Percentiles rank a stretch among this genome's conserved stretches.
phyloP scores from a whole-genome alignment of 1,140 invertebrate genomes.

The Periplaneta americana region DNA sequence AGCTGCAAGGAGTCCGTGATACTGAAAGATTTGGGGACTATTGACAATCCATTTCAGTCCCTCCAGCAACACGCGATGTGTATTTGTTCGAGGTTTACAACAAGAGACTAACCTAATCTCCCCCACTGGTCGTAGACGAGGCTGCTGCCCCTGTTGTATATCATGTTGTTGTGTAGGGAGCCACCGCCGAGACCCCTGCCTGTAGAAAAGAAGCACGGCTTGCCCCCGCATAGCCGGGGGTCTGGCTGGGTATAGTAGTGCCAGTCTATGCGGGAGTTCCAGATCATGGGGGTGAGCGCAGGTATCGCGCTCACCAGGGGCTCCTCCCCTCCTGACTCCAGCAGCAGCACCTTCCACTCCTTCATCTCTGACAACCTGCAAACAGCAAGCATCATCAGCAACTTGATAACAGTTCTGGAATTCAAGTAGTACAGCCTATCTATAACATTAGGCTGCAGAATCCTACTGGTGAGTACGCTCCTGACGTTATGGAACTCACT shows the following conservation, averaged over 20 bases:
- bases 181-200: constrained; percentile 50
- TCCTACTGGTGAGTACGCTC: no score
- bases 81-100: no score
- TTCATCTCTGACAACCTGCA: constrained; percentile 27
- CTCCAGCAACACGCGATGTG: no score
- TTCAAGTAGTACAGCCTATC: no score
- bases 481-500: no score
- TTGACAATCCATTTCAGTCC: no score
- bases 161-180: constrained; percentile 56
- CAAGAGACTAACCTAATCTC: neutral
- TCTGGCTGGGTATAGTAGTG: neutral
- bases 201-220: constrained; percentile 33
- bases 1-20: no score
- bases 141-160: constrained; percentile 57
- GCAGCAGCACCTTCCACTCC: constrained; percentile 27
- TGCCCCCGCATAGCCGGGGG: neutral
- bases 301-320: constrained; percentile 21
- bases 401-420: no score
- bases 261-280: neutral
- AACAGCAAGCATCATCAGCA: no score
- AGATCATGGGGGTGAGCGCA: neutral
- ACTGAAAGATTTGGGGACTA: no score
- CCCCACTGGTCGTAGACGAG: constrained; percentile 82
- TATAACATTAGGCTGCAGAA: no score
- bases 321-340: constrained; percentile 33